phyloP scores from a whole-genome alignment of 1,140 invertebrate species.

The Apocrypta bakeri region DNA sequence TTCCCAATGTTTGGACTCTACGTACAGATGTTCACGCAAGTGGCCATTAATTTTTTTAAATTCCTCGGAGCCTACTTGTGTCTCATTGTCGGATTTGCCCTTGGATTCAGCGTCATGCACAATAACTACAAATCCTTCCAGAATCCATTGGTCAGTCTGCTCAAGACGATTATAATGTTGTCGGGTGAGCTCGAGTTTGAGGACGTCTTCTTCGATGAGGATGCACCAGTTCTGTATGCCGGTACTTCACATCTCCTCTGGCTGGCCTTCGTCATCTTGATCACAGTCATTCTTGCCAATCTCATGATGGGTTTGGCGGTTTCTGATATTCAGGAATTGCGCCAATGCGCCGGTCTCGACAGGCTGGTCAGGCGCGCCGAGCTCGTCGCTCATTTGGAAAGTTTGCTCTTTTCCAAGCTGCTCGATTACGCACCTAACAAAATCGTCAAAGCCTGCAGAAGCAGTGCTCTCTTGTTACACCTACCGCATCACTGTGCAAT shows the following conservation, averaged over 20 bases:
- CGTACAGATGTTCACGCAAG: constrained; percentile 90
- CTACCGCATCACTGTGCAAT: constrained; percentile 82
- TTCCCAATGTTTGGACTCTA: constrained; percentile 90
- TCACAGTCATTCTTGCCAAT: constrained; percentile 90
- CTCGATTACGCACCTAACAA: constrained; percentile 80
- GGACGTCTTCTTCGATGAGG: constrained; percentile 84
- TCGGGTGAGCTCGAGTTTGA: constrained; percentile 90
- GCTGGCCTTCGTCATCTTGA: constrained; percentile 84
- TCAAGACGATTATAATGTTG: constrained; percentile 93
- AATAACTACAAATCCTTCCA: constrained; percentile 83
- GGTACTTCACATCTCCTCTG: constrained; percentile 86
- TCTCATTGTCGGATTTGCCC: constrained; percentile 84
- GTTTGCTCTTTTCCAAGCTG: constrained; percentile 85
- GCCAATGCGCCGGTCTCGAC: constrained; percentile 86
- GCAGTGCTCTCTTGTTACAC: constrained; percentile 81
- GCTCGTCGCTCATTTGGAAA: constrained; percentile 85
- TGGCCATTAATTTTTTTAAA: constrained; percentile 88
- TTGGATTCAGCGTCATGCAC: constrained; percentile 87
- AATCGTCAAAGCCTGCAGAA: constrained; percentile 79
- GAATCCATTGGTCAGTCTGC: constrained; percentile 77
- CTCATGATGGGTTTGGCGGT: constrained; percentile 89
- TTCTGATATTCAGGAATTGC: constrained; percentile 88
- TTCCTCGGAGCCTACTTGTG: constrained; percentile 88
- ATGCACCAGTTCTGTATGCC: constrained; percentile 75
- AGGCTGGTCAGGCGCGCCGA: constrained; percentile 86